Evolutionary conservation across 2,113 vertebrate genomes (phyloP), one percentile per base, ranked within the genome.

Genomic region (Planiliza haematocheilus): DNA sequence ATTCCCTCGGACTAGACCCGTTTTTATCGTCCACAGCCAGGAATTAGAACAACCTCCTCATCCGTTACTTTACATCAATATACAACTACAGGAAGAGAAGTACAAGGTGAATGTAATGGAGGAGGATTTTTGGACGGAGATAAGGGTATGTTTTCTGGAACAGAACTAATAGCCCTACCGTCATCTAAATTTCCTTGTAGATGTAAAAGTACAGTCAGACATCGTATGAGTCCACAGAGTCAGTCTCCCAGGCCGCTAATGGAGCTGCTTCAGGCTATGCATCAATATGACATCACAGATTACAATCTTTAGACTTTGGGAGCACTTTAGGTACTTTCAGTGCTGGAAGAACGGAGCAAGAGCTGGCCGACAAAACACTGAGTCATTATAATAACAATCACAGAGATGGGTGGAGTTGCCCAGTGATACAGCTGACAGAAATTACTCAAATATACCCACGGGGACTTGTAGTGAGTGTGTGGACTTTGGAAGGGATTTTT

Each of bases 231-330:
- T 74, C 80, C 70, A 77, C 71, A 85, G 81, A 88, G 82, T 90
- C 82, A 73, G 71, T 87, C 74, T 81, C 24, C 45, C 69, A 37
- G 74, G 80, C 81, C 7, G 10, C 81, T 89, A 89, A 91, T 90
- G 86, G 85, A 89, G 77, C 81, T 8, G 82, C 81, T 86, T 86
- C 70, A 63, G 85, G 83, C 81, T 55, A 89, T 89, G 87, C 87
- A 88, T 90, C 88, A 90, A 86, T 83, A 87, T 90, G 90, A 90
- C 86, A 89, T 85, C 76, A 85, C 84, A 90, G 87, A 91, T 90
- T 84, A 89, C 73, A 82, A 89, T 89, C 87, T 84, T 62, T 66
- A 85, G 82, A 89, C 80, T 90, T 91, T 90, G 76, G 78, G 83
- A 88, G 80, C 88, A 85, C 87, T 89, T 88, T 84, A 87, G 88